Conservation (phyloP, 2,888 invertebrate species). For the Mesoligia furuncula region DNA sequence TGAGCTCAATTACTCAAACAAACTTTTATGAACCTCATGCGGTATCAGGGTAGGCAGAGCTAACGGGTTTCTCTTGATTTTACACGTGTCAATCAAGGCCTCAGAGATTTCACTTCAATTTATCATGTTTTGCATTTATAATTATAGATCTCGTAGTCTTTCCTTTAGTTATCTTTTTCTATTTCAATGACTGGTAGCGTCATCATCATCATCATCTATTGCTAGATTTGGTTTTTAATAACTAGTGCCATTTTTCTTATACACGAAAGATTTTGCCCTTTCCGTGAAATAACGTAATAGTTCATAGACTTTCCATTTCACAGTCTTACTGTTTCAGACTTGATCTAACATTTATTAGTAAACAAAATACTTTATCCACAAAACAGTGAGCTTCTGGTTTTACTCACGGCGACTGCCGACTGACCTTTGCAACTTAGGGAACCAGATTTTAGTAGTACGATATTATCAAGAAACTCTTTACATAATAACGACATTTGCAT, state of each 20-base stretch:
- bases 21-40: slow-evolving; percentile 48
- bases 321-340: neutral
- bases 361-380: slow-evolving; percentile 13
- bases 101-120: slow-evolving; percentile 23
- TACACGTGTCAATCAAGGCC: slow-evolving; percentile 25
- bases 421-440: slow-evolving; percentile 40
- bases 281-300: neutral
- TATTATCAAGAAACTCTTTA: slow-evolving; percentile 40
- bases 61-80: slow-evolving; percentile 24
- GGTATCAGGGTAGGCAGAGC: slow-evolving; percentile 15
- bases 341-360: neutral
- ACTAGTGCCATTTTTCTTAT: neutral
- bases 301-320: neutral
- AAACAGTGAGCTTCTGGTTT: slow-evolving; percentile 43
- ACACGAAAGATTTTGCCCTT: neutral
- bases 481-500: slow-evolving; percentile 48
- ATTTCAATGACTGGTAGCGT: neutral
- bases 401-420: slow-evolving; percentile 23
- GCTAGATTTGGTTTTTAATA: neutral
- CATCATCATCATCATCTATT: neutral
- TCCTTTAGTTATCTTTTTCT: neutral
- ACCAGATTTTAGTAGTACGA: slow-evolving; percentile 33
- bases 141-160: neutral
- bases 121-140: slow-evolving; percentile 6
- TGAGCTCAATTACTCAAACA: slow-evolving; percentile 64